Evolutionary conservation across 1,140 invertebrate species (phyloP), one percentile per base, ranked within the genome.

Genomic region (Oryctes rhinoceros): DNA sequence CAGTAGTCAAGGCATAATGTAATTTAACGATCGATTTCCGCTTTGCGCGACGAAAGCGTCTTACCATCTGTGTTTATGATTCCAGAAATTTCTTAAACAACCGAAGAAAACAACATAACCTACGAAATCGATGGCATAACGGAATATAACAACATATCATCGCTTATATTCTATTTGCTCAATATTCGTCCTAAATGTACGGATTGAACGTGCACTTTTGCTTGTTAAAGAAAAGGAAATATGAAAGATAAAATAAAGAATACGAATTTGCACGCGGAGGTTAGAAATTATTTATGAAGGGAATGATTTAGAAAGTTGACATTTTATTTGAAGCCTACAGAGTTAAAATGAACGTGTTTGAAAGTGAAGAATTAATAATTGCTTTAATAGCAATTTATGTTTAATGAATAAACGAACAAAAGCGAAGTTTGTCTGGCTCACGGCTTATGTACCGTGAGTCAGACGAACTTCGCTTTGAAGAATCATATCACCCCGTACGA

Each of bases 21-120:
- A 71, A 71, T 71, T 71, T 71, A 71, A 71, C 65, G 65, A 71
- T 71, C 65, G 65, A 71, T 71, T 35, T 71, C 65, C 65, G 65
- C 65, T 71, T 24, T 11, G 30, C 11, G 13, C 24, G 20, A 24
- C 65, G 24, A 30, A 35, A 71, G 65, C 65, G 65, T 37, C 18
- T 59, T 59, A 4, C 24, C 65, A 71, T 71, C 65, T 24, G 65
- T 71, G 65, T 71, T 71, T 71, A 71, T 71, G 65, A 71, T 30
- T 71, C 65, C 24, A 6, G 13, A 24, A 71, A 71, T 71, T 71
- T 71, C 65, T 71, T 71, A 30, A 71, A 71, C 65, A 59, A 59
- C 53, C 53, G 65, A 37, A 71, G 4, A 24, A 71, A 71, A 71
- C 24, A 62, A 71, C 65, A 59, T 59, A 59, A 37, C 65, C 39